A percentile compares a stretch with the other conserved stretches of the same genome.
Evolutionary conservation across 2,113 vertebrate genomes (phyloP).

Genomic region (Bufo gargarizans): DNA sequence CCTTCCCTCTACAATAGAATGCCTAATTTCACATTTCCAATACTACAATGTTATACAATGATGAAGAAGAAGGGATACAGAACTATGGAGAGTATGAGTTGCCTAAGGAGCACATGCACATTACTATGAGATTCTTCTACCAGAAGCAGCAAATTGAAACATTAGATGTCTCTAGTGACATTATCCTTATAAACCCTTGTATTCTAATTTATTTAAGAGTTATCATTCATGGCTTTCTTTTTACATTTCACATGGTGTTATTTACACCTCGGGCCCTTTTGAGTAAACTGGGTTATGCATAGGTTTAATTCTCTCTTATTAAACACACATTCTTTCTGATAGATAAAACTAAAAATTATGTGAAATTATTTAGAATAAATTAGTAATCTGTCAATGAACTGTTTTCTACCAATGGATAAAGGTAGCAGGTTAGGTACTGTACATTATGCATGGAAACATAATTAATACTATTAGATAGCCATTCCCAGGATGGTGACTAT

Average conservation of each 20-base stretch:
- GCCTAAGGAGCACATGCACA: slow-evolving; percentile 65
- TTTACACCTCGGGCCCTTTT: neutral
- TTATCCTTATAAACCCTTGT: slow-evolving; percentile 55
- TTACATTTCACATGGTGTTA: slow-evolving; percentile 46
- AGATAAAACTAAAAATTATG: no score
- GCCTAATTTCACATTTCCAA: slow-evolving; percentile 75
- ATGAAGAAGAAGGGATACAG: slow-evolving; percentile 67
- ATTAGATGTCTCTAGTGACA: slow-evolving; percentile 61
- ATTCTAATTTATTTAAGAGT: slow-evolving; percentile 62
- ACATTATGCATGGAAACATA: no score
- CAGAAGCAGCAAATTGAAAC: slow-evolving; percentile 63
- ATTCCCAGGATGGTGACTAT: no score
- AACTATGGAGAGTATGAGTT: slow-evolving; percentile 68
- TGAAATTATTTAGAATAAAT: no score
- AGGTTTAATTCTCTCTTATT: neutral
- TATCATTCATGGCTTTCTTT: slow-evolving; percentile 53
- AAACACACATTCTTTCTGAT: neutral
- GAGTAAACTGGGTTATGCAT: neutral
- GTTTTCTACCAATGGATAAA: no score
- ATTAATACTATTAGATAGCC: no score
- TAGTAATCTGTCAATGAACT: no score
- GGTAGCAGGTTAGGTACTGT: no score
- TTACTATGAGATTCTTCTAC: slow-evolving; percentile 59
- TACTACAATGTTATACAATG: slow-evolving; percentile 70
- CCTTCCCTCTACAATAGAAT: slow-evolving; percentile 78